Percentiles rank a stretch among this genome's conserved stretches.
Conservation (phyloP, 2,113 vertebrate species). For the Ciconia maguari region DNA sequence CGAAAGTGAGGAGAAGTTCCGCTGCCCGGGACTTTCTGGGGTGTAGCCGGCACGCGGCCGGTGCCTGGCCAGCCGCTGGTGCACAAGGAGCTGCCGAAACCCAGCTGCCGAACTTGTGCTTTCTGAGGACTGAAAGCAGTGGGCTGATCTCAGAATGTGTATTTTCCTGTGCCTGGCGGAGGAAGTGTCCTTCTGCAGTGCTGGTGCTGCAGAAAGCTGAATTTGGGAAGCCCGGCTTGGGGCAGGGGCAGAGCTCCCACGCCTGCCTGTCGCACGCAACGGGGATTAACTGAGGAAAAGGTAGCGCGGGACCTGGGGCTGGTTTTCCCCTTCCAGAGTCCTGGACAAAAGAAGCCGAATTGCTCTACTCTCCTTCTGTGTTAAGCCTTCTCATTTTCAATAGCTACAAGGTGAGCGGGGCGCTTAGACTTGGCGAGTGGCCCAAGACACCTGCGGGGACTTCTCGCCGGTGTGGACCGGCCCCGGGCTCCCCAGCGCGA, state of each 20-base stretch:
- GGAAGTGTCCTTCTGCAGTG: background rate
- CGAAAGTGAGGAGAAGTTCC: background rate
- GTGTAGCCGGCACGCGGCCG: fast-evolving
- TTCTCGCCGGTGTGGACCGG: background rate
- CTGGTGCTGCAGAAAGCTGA: background rate
- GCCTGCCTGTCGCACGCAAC: background rate
- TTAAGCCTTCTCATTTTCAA: background rate
- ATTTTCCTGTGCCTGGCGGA: no score
- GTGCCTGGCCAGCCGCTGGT: background rate
- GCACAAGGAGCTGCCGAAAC: background rate
- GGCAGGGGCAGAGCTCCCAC: no score
- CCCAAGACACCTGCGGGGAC: no score
- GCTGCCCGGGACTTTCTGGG: background rate
- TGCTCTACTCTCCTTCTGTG: background rate
- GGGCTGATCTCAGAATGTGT: background rate
- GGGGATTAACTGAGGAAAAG: background rate
- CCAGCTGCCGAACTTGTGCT: no score
- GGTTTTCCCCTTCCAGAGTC: background rate
- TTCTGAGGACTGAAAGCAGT: background rate
- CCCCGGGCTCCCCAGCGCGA: background rate
- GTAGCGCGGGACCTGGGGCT: background rate
- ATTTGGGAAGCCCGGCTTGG: background rate
- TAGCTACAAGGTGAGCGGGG: background rate
- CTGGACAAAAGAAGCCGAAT: no score
- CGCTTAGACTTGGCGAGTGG: background rate